Percentiles rank a stretch among this genome's conserved stretches.
These are phyloP conservation scores for Periphyllus acericola DNA, from an alignment of 2,888 invertebrate genomes.

Conservation along the genomic window DNA sequence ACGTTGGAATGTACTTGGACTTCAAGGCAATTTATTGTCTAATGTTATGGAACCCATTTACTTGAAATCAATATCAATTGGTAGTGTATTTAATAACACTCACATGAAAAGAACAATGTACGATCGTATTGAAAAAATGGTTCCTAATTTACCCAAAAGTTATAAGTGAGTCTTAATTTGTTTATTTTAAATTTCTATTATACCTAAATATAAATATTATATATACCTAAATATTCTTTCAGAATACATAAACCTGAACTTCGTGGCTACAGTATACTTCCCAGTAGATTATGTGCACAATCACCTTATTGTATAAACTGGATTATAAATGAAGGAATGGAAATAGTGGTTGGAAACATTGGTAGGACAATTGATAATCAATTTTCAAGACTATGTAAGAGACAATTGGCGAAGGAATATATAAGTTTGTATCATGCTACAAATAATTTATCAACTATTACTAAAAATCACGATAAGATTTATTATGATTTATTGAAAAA, in stretches of 20 bases:
- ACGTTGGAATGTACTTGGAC: slow-evolving; percentile 92
- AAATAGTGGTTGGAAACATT: no score
- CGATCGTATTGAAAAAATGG: slow-evolving; percentile 33
- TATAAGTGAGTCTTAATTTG: slow-evolving; percentile 43
- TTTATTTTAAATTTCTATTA: neutral
- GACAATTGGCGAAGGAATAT: no score
- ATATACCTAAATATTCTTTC: no score
- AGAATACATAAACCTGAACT: slow-evolving; percentile 46
- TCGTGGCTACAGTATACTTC: slow-evolving; percentile 48
- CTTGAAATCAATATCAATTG: slow-evolving; percentile 86
- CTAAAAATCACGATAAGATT: no score
- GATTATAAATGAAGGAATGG: no score
- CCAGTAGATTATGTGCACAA: neutral
- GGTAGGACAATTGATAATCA: no score
- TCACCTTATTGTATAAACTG: slow-evolving; percentile 15
- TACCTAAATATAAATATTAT: no score
- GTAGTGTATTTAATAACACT: no score
- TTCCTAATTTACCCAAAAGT: slow-evolving; percentile 9
- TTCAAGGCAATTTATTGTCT: slow-evolving; percentile 91
- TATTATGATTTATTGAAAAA: no score
- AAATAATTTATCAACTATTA: no score
- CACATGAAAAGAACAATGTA: slow-evolving; percentile 61
- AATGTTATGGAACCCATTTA: slow-evolving; percentile 90
- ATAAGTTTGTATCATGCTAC: no score
- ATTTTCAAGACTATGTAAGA: no score